A percentile compares a stretch with the other conserved stretches of the same genome.
phyloP scores from a whole-genome alignment of 2,888 invertebrate genomes.

The Thereva unica region DNA sequence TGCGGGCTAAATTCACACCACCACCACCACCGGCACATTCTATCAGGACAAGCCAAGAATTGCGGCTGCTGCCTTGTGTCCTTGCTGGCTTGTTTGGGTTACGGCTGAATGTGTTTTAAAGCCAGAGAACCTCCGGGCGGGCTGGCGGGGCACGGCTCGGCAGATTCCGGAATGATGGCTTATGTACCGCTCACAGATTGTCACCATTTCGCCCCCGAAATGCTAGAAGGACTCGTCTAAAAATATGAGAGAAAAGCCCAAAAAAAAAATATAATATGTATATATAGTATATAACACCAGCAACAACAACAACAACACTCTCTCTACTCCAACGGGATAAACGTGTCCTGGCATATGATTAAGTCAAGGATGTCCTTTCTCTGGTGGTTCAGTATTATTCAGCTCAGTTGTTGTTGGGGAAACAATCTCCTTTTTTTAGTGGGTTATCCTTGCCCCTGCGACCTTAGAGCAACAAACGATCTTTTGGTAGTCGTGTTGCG shows the following conservation, averaged over 20 bases:
- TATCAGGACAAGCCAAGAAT: neutral
- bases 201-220: constrained; percentile 29
- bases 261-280: constrained; percentile 4
- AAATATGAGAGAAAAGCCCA: constrained; percentile 28
- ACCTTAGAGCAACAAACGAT: constrained; percentile 3
- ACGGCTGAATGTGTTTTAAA: constrained; percentile 29
- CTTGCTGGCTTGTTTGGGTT: constrained; percentile 16
- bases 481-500: constrained; percentile 30
- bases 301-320: neutral
- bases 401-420: constrained; percentile 3
- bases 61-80: neutral
- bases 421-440: constrained; percentile 12
- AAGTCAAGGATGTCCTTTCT: constrained; percentile 38
- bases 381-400: constrained; percentile 14
- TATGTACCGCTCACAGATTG: constrained; percentile 37
- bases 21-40: neutral
- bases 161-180: constrained; percentile 18
- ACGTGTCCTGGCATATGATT: constrained; percentile 44
- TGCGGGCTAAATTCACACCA: constrained; percentile 18
- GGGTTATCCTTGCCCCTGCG: neutral
- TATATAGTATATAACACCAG: neutral
- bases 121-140: constrained; percentile 16
- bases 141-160: neutral
- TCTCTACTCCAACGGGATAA: constrained; percentile 38
- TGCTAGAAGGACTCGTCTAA: constrained; percentile 25